phyloP scores from a whole-genome alignment of 2,888 invertebrate genomes.

The Hypena proboscidalis region DNA sequence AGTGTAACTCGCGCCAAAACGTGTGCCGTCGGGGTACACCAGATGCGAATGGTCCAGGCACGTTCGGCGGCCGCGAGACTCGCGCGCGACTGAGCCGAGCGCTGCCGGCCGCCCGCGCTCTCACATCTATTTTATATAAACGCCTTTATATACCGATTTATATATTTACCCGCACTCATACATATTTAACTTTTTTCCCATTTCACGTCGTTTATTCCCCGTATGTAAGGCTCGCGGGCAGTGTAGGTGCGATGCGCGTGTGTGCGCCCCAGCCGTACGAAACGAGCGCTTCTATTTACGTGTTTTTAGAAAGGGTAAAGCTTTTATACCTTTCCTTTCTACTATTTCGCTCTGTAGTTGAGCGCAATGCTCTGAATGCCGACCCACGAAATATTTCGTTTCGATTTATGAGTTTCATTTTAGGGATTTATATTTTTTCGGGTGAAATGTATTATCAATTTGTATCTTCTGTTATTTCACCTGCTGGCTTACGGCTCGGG shows the following conservation, averaged over 20 bases:
- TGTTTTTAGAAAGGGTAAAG: slow-evolving; percentile 84
- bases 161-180: slow-evolving; percentile 85
- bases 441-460: slow-evolving; percentile 64
- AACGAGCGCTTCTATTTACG: slow-evolving; percentile 79
- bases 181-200: slow-evolving; percentile 85
- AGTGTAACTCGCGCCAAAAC: slow-evolving; percentile 50
- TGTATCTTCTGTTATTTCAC: slow-evolving; percentile 30
- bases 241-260: slow-evolving; percentile 57
- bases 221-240: slow-evolving; percentile 70
- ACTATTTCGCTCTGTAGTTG: slow-evolving; percentile 77
- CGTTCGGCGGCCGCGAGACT: slow-evolving; percentile 54
- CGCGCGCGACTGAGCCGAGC: slow-evolving; percentile 73
- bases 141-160: slow-evolving; percentile 82
- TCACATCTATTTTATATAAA: slow-evolving; percentile 79
- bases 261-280: slow-evolving; percentile 66
- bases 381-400: slow-evolving; percentile 75
- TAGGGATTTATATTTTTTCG: slow-evolving; percentile 66
- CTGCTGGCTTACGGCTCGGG: slow-evolving; percentile 5
- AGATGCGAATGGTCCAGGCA: slow-evolving; percentile 20
- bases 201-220: slow-evolving; percentile 83
- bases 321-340: slow-evolving; percentile 83
- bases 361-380: slow-evolving; percentile 70
- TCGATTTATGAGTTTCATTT: slow-evolving; percentile 80
- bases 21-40: slow-evolving; percentile 9
- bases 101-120: slow-evolving; percentile 61